Evolutionary conservation across 35 echinoderm and acorn worm genomes (phyloP), one percentile per base, ranked within the genome.

Genomic region (Patiria miniata): DNA sequence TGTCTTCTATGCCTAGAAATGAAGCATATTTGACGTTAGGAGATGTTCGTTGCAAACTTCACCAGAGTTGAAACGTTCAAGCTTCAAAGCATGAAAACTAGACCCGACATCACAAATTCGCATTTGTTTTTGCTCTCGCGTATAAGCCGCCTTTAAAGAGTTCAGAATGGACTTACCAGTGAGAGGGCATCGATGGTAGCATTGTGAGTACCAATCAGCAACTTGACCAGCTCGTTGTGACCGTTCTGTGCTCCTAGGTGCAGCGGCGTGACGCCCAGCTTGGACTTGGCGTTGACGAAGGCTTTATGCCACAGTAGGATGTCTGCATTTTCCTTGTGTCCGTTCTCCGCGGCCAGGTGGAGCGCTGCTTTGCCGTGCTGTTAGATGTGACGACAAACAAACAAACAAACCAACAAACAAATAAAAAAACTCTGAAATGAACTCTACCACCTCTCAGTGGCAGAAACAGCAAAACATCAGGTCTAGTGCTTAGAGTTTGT

Each of bases 341-440:
- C 96, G 26, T 93, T 98, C 65, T 99, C 96, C 0, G 96, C 81
- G 61, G 92, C 96, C n/a, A 99, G 90, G 54, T 94, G 96, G 8
- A 99, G 92, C 22, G 96, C 96, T 78, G 96, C 96, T 88, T 98
- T 98, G 36, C 92, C 96, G 83, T 98, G 96, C 96, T 98, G 83
- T 38, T 28, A 79, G 53, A 39, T 18, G 39, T n/a, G 39, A 21
- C 36, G 30, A 82, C 9, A 50, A 21, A 19, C 39, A 21, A 50
- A 42, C 39, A 47, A 47, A 12, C 4, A 4, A 47, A 6, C 12
- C 42, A 47, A n/a, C n/a, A n/a, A n/a, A n/a, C n/a, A n/a, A n/a
- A n/a, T n/a, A n/a, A n/a, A n/a, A n/a, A n/a, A n/a, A n/a, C n/a
- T n/a, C n/a, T n/a, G n/a, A n/a, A n/a, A n/a, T n/a, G n/a, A 60